phyloP scores from a whole-genome alignment of 2,888 invertebrate species.

The Tinea semifulvella region DNA sequence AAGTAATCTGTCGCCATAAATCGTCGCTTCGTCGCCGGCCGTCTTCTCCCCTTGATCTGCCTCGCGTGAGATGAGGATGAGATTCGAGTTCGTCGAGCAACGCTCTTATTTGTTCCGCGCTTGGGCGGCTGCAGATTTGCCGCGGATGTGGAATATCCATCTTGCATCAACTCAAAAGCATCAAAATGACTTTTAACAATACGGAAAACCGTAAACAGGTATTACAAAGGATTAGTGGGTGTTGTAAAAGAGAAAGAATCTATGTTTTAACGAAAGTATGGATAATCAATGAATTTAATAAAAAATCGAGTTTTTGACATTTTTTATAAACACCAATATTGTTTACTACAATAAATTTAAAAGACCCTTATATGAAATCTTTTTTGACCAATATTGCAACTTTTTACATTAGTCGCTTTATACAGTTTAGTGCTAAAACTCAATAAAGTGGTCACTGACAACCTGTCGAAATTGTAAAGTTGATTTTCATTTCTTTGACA shows the following conservation, averaged over 20 bases:
- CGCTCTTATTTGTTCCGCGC: slow-evolving; percentile 5
- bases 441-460: background rate
- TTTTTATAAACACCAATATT: too few relatives aligned
- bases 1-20: background rate
- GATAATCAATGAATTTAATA: too few relatives aligned
- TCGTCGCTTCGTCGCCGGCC: slow-evolving; percentile 2
- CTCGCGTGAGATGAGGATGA: slow-evolving; percentile 8
- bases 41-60: background rate
- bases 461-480: slow-evolving; percentile 6
- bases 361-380: too few relatives aligned
- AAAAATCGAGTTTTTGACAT: too few relatives aligned
- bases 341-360: too few relatives aligned
- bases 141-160: slow-evolving; percentile 6
- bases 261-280: too few relatives aligned
- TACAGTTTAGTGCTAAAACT: background rate
- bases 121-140: slow-evolving; percentile 8
- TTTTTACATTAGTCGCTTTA: slow-evolving; percentile 1
- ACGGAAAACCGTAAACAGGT: too few relatives aligned
- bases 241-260: too few relatives aligned
- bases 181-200: too few relatives aligned
- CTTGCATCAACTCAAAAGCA: background rate
- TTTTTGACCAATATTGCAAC: too few relatives aligned
- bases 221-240: too few relatives aligned
- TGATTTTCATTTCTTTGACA: background rate
- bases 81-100: slow-evolving; percentile 12